Percentiles rank a stretch among this genome's conserved stretches.
phyloP scores from a whole-genome alignment of 2,797 vertebrate species.

The Typhlichthys subterraneus region DNA sequence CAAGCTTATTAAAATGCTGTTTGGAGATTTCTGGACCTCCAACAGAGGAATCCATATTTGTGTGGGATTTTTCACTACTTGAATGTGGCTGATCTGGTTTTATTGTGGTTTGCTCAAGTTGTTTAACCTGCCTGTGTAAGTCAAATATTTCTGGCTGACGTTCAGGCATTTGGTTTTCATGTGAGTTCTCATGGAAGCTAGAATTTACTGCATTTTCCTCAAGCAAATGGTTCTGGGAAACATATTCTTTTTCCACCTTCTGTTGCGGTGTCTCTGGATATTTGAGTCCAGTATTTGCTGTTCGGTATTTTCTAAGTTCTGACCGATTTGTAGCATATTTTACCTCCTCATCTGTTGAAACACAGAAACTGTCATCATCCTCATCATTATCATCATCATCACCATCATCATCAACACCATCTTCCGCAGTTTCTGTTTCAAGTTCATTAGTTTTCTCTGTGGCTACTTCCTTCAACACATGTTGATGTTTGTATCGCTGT shows the following conservation, averaged over 20 bases:
- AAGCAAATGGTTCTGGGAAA: not conserved
- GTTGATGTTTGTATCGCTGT: conserved; percentile 28
- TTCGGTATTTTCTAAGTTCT: conserved; percentile 14
- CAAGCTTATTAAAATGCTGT: conserved; percentile 30
- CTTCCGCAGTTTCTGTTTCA: conserved; percentile 20
- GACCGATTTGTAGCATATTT: not conserved
- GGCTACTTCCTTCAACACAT: conserved; percentile 20
- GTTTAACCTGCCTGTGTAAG: not conserved
- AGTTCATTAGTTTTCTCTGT: conserved; percentile 2
- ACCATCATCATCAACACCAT: conserved; percentile 17
- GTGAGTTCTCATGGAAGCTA: not conserved
- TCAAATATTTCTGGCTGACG: not conserved
- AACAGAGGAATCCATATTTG: conserved; percentile 2
- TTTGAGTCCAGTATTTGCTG: conserved; percentile 4
- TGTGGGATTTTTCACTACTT: conserved; percentile 6
- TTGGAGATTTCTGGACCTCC: conserved; percentile 6
- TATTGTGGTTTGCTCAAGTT: conserved; percentile 1
- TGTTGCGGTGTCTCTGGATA: conserved; percentile 6
- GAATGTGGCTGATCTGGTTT: conserved; percentile 1
- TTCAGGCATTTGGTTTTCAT: not conserved
- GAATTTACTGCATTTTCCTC: not conserved
- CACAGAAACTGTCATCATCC: conserved; percentile 49
- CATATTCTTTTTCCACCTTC: not conserved
- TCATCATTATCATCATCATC: not conserved
- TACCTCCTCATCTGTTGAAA: conserved; percentile 40